Evolutionary conservation across 2,797 vertebrate species (phyloP).

Genomic region (Acanthornis magna): DNA sequence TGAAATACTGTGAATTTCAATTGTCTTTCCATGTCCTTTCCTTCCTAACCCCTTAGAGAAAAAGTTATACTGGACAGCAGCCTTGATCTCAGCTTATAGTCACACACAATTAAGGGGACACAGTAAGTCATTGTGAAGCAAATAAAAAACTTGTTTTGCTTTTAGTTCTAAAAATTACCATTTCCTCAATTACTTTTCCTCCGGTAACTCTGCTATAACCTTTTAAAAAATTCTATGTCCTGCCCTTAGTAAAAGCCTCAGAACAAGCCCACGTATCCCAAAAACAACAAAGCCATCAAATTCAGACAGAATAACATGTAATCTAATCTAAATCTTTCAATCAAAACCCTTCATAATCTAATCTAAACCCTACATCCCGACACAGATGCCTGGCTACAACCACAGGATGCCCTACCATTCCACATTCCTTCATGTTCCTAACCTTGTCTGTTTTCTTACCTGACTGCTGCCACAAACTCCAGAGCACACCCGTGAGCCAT

Average conservation of each 20-base stretch:
- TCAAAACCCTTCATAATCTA: background rate
- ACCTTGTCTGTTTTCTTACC: background rate
- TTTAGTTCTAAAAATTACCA: background rate
- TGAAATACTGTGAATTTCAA: background rate
- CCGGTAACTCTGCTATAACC: background rate
- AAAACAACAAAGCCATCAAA: background rate
- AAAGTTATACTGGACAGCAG: background rate
- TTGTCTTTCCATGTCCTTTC: background rate
- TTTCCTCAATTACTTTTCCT: background rate
- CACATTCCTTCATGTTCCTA: background rate
- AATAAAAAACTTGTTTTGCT: background rate
- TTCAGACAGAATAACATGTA: fast-evolving
- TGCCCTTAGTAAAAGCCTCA: background rate
- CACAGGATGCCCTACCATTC: background rate
- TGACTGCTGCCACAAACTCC: background rate
- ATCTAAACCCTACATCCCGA: background rate
- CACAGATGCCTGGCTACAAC: background rate
- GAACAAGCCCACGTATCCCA: background rate
- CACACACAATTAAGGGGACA: background rate
- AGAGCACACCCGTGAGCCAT: background rate
- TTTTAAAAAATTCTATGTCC: background rate
- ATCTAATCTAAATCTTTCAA: background rate
- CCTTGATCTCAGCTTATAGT: background rate
- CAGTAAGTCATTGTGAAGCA: background rate
- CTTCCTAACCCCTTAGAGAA: background rate